Evolutionary conservation across 2,797 vertebrate genomes (phyloP).

Genomic region (Leucoraja ocellata): DNA sequence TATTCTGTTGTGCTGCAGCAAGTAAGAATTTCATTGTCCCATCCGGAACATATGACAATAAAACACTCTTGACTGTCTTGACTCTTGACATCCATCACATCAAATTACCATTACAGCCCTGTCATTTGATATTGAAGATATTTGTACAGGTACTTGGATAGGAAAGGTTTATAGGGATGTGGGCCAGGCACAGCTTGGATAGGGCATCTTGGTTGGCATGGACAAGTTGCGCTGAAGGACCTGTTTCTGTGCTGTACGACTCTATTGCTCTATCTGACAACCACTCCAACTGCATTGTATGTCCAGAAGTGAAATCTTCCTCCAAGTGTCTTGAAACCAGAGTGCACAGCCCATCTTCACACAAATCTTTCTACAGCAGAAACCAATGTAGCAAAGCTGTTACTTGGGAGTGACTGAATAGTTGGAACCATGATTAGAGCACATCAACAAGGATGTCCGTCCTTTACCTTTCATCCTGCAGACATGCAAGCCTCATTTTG

Average conservation of each 20-base stretch:
- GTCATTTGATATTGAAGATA: background rate
- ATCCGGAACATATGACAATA: too few species aligned
- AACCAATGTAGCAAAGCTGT: background rate
- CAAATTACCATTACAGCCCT: background rate
- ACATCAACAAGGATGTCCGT: background rate
- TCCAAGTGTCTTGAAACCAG: background rate
- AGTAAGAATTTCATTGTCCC: too few species aligned
- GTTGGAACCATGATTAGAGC: background rate
- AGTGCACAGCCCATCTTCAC: background rate
- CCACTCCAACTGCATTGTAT: background rate
- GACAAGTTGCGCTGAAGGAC: too few species aligned
- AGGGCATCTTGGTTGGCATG: too few species aligned
- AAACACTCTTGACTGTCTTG: too few species aligned
- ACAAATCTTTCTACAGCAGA: background rate
- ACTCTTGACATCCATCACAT: background rate
- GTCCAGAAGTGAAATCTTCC: background rate
- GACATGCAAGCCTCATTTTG: background rate
- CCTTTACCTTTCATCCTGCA: constrained; percentile 20
- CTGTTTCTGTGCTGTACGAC: too few species aligned
- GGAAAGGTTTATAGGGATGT: too few species aligned
- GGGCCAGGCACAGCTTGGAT: too few species aligned
- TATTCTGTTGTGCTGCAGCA: too few species aligned
- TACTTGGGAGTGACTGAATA: background rate
- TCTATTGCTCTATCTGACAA: background rate
- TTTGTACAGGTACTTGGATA: too few species aligned